Evolutionary conservation across 2,113 vertebrate genomes (phyloP), one percentile per base, ranked within the genome.

Genomic region (Rhinogobius similis): DNA sequence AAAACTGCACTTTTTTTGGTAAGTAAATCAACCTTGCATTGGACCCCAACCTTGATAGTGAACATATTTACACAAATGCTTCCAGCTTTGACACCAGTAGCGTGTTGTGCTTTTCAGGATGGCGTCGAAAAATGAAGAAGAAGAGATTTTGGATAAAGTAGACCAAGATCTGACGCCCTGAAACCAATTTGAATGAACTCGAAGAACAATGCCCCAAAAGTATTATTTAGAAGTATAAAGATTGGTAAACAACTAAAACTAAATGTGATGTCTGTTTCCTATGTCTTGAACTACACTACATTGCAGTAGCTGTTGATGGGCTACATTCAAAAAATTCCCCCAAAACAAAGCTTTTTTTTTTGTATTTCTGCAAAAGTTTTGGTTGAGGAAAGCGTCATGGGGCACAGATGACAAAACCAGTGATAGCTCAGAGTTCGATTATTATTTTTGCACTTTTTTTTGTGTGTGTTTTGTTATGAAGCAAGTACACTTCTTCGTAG

Each of bases 401-500:
- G 80, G 81, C 82, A 83, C 86, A 82, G 72, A 72, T 78, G 71
- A 70, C 61, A 67, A 61, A 76, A 86, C 92, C 93, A 92, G 72
- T 91, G 92, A 92, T 26, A 23, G 12, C 78, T 82, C 89, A 88
- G 72, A 46, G 58, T 36, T 73, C 5, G 23, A 38, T 38, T 27
- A 58, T 16, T 68, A 50, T 62, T 61, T 68, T 55, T 70, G 26
- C 73, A 11, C 1, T 10, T 36, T 61, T 36, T 36, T n/a, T 75
- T 79, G 39, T 50, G 26, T 67, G 41, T 44, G 56, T 67, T 70
- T 83, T 62, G 72, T 94, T 96, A 98, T 70, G 96, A 96, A 0
- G 97, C 97, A 86, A 99, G 88, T 53, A 98, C 95, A 65, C 96
- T 95, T 91, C 96, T 95, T 86, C 95, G 92, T 84, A 98, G 94